Evolutionary conservation across 2,113 vertebrate genomes (phyloP).

Genomic region (Gymnorhina tibicen): DNA sequence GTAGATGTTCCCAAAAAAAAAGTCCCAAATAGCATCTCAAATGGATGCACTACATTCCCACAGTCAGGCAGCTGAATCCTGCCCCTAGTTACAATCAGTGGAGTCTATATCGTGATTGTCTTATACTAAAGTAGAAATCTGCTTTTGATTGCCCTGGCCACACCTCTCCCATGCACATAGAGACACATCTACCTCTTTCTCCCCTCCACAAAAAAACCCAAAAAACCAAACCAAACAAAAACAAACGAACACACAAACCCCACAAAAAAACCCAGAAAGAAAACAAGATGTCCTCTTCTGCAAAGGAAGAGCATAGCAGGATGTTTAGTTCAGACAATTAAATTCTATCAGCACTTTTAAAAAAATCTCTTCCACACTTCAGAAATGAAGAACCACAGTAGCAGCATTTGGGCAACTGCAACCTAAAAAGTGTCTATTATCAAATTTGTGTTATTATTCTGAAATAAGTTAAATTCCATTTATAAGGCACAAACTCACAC

Average conservation of each 20-base stretch:
- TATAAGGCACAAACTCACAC: background rate
- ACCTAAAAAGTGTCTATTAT: background rate
- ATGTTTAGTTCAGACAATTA: background rate
- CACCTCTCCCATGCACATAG: background rate
- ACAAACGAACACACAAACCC: background rate
- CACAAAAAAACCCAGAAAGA: background rate
- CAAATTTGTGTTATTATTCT: background rate
- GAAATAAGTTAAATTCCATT: background rate
- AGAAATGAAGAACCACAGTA: background rate
- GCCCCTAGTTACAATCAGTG: background rate
- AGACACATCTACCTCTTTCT: background rate
- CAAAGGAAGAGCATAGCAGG: background rate
- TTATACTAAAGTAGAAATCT: background rate
- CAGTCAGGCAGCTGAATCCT: background rate
- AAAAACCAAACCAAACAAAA: background rate
- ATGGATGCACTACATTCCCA: background rate
- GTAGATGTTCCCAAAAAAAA: background rate
- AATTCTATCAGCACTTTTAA: background rate
- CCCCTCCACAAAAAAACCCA: background rate
- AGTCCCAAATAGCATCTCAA: background rate
- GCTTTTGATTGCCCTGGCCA: background rate
- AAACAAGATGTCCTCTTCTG: background rate
- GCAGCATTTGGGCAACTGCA: background rate
- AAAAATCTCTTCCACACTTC: background rate
- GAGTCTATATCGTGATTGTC: background rate